Evolutionary conservation across 1,140 invertebrate species (phyloP).

Genomic region (Drosophila eugracilis): DNA sequence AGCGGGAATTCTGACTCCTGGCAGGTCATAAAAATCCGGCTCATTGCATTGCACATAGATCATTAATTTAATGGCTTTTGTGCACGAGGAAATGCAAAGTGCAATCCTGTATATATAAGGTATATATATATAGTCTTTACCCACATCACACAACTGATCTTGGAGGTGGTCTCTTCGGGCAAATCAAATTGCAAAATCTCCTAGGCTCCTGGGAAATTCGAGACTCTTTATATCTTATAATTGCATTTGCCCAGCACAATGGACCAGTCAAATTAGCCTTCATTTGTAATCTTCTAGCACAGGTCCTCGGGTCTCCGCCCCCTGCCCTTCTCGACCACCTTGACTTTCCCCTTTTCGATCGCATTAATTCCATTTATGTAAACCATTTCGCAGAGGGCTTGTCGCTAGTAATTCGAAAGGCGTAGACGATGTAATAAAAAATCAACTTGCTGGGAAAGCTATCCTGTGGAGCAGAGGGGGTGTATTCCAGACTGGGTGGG

Average conservation of each 20-base stretch:
- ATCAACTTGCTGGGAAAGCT: conserved; percentile 58
- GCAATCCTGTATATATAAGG: neutral
- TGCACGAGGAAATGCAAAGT: conserved; percentile 61
- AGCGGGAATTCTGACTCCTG: conserved; percentile 60
- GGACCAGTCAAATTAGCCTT: conserved; percentile 70
- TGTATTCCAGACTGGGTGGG: conserved; percentile 31
- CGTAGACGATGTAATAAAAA: conserved; percentile 79
- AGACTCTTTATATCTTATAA: conserved; percentile 73
- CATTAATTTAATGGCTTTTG: conserved; percentile 76
- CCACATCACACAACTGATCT: conserved; percentile 37
- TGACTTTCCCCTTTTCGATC: conserved; percentile 16
- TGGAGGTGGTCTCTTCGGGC: conserved; percentile 64
- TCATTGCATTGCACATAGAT: conserved; percentile 63
- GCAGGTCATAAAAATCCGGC: conserved; percentile 64
- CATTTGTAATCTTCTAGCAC: conserved; percentile 61
- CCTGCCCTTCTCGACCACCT: conserved; percentile 6
- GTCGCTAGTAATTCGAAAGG: conserved; percentile 72
- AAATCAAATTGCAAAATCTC: conserved; percentile 69
- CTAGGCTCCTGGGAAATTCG: conserved; percentile 49
- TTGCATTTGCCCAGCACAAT: conserved; percentile 57
- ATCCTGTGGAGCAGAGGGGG: conserved; percentile 1
- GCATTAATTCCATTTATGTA: conserved; percentile 80
- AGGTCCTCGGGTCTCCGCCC: conserved; percentile 14
- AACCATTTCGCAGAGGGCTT: conserved; percentile 65
- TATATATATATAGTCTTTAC: conserved; percentile 17